These are phyloP conservation scores for Heterochromis multidens DNA, from an alignment of 2,113 vertebrate genomes.

Conservation along the genomic window DNA sequence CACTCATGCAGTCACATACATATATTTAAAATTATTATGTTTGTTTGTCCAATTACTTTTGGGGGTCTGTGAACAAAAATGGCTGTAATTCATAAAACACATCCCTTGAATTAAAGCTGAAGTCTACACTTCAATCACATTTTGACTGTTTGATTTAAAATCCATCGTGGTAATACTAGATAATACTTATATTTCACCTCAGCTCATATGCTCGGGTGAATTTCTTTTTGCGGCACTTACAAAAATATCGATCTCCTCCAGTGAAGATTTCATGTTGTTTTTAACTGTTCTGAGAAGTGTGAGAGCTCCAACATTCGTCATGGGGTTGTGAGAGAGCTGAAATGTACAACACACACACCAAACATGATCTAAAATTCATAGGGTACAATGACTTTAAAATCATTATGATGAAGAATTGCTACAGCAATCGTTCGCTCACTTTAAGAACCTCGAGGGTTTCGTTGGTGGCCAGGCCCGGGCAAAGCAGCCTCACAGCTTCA, in stretches of 20 bases:
- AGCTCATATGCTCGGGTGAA: neutral
- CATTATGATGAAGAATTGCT: neutral
- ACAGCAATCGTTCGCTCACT: slow-evolving; percentile 53
- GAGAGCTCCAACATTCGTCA: slow-evolving; percentile 70
- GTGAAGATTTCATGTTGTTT: slow-evolving; percentile 66
- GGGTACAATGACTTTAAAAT: neutral
- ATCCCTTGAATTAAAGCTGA: too few species aligned
- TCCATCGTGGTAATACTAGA: neutral
- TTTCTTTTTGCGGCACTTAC: slow-evolving; percentile 59
- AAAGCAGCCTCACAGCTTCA: slow-evolving; percentile 61
- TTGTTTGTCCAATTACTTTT: neutral
- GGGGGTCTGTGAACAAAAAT: neutral
- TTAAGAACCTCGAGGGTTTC: slow-evolving; percentile 70
- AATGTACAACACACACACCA: neutral
- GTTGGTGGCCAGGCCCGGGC: slow-evolving; percentile 76
- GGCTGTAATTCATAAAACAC: too few species aligned
- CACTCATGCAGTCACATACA: slow-evolving; percentile 21
- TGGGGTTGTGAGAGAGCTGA: slow-evolving; percentile 73
- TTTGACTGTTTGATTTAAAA: neutral
- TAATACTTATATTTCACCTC: neutral
- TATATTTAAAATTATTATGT: neutral
- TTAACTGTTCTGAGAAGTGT: slow-evolving; percentile 65
- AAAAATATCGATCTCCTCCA: slow-evolving; percentile 79
- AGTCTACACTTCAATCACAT: neutral
- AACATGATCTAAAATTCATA: neutral